Base-by-base conservation (phyloP, 2,113 vertebrate genomes). In the Hemibagrus wyckioides region DNA sequence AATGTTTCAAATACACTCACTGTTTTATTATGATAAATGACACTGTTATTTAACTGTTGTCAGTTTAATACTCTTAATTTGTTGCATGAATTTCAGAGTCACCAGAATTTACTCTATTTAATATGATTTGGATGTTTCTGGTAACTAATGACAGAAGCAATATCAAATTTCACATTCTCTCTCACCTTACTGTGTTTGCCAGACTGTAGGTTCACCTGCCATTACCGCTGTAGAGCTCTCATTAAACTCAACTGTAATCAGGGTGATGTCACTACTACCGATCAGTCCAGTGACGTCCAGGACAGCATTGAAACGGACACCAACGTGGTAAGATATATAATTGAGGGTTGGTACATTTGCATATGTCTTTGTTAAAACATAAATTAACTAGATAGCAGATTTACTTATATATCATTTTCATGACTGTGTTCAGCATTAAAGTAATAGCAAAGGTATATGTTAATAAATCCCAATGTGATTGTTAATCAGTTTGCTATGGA, bases 121-220 rank as follows among this genome's bases (percentile, higher is more conserved):
- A 39, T 36, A 56, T 36, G 5, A 25, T 63, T 33, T 17, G 17
- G n/a, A 39, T 59, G 17, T 41, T 61, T 85, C 30, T 84, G 59
- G 10, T 73, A 73, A 36, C 17, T 23, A 67, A 54, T 23, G 39
- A 83, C 82, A 54, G 52, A 39, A 67, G 30, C 7, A 7, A n/a
- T 39, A 54, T 52, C 3, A 23, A 63, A 63, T 52, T 63, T 75
- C 39, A 52, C 28, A 87, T 61, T 6, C 3, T 65, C 80, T 83
- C 59, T 63, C 25, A 67, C 41, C 41, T 50, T 59, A 39, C 54
- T 50, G 7, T 77, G 57, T 87, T 91, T 77, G 3, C n/a, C 82
- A 99, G 98, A 98, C 89, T 99, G 98, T 94, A 97, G 94, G 89
- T 99, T 97, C 91, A 98, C 96, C 44, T 99, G 98, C 94, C 98